Conservation (phyloP, 2,888 invertebrate species). For the Allophyes oxyacanthae region DNA sequence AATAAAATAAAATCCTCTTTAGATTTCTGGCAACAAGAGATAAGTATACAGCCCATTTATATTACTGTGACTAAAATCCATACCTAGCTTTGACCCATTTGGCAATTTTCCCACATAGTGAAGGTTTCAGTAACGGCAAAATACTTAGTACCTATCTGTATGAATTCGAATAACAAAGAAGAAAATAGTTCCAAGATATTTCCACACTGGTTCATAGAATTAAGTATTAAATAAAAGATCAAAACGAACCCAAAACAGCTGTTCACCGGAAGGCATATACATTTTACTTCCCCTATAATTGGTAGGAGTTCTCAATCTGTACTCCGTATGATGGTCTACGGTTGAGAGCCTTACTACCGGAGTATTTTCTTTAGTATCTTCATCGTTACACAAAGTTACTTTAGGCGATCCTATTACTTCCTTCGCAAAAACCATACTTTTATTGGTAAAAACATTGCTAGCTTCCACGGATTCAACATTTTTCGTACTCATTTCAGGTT, state of each 20-base stretch:
- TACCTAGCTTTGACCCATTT: conserved; percentile 29
- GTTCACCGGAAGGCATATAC: conserved; percentile 81
- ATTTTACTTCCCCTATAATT: conserved; percentile 79
- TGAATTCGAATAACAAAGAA: too few relatives aligned
- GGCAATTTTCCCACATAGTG: conserved; percentile 26
- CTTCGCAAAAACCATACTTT: conserved; percentile 61
- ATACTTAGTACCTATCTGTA: background rate
- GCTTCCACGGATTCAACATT: conserved; percentile 52
- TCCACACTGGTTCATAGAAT: too few relatives aligned
- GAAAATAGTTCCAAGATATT: too few relatives aligned
- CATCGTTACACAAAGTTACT: conserved; percentile 53
- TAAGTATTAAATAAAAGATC: conserved; percentile 39
- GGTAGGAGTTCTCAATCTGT: conserved; percentile 68
- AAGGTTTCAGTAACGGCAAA: conserved; percentile 5
- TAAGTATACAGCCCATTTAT: background rate
- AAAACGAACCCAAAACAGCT: conserved; percentile 82
- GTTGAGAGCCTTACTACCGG: conserved; percentile 60
- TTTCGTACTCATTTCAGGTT: conserved; percentile 28
- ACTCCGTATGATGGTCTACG: conserved; percentile 68
- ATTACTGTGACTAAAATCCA: conserved; percentile 8
- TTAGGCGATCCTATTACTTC: conserved; percentile 63
- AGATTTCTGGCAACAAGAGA: too few relatives aligned
- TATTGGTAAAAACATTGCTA: conserved; percentile 59
- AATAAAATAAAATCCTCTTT: too few relatives aligned
- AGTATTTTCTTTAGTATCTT: conserved; percentile 24